Conservation (phyloP, 2,113 vertebrate species). For the Archocentrus centrarchus region DNA sequence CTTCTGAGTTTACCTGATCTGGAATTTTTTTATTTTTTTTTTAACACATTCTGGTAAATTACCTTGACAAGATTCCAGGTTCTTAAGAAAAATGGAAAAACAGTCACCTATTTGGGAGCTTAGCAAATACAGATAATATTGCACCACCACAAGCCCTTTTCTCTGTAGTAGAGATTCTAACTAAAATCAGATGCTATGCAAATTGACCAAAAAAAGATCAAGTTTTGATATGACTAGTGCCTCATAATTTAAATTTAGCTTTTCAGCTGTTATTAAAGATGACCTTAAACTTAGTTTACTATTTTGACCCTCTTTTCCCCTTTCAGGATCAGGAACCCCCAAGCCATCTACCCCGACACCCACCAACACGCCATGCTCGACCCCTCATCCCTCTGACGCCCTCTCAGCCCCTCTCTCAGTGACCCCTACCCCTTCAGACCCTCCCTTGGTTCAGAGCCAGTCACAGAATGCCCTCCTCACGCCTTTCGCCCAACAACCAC, state of each 20-base stretch:
- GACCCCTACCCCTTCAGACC: slow-evolving; percentile 88
- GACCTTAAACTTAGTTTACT: background rate
- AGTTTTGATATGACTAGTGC: background rate
- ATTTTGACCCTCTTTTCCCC: slow-evolving; percentile 18
- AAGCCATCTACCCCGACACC: slow-evolving; percentile 97
- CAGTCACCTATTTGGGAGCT: background rate
- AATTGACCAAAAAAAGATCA: background rate
- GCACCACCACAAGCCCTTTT: background rate
- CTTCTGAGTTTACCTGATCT: slow-evolving; percentile 33
- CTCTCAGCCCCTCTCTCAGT: slow-evolving; percentile 87
- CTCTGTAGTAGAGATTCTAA: background rate
- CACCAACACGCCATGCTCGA: slow-evolving; percentile 94
- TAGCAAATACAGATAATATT: background rate
- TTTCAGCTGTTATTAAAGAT: background rate
- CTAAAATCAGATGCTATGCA: slow-evolving; percentile 4
- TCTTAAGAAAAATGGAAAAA: slow-evolving; percentile 13
- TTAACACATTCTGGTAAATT: slow-evolving; percentile 6
- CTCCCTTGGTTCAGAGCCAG: slow-evolving; percentile 76
- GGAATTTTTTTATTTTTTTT: background rate
- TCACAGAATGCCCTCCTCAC: slow-evolving; percentile 88
- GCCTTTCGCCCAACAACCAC: slow-evolving; percentile 94
- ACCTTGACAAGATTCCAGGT: background rate
- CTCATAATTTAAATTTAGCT: background rate
- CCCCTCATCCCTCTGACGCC: slow-evolving; percentile 90
- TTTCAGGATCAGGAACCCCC: slow-evolving; percentile 95